These are phyloP conservation scores for Dascillus cervinus DNA, from an alignment of 2,888 invertebrate species.

Conservation along the genomic window DNA sequence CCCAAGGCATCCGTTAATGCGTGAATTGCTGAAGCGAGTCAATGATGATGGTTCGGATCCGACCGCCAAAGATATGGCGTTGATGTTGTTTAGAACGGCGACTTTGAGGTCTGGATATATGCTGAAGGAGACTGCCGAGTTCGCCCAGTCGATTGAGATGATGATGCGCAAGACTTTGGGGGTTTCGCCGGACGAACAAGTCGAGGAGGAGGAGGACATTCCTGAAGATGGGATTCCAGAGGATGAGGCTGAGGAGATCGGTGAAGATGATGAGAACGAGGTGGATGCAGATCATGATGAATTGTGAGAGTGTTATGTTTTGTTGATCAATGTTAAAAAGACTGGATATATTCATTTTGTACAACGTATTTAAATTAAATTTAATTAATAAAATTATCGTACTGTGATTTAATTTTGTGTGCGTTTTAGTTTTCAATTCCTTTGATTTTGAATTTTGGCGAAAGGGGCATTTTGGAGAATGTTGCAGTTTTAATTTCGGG, in stretches of 20 bases:
- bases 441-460: too few species aligned
- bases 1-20: conserved; percentile 92
- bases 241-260: conserved; percentile 31
- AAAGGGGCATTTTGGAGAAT: too few species aligned
- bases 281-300: conserved; percentile 49
- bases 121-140: conserved; percentile 77
- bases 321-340: conserved; percentile 5
- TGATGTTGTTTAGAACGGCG: conserved; percentile 87
- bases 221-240: conserved; percentile 41
- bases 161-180: conserved; percentile 80
- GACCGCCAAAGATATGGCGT: conserved; percentile 73
- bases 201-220: conserved; percentile 43
- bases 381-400: neutral
- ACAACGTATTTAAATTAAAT: conserved; percentile 2
- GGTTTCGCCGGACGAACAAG: conserved; percentile 63
- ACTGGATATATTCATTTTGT: conserved; percentile 14
- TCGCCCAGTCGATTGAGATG: conserved; percentile 83
- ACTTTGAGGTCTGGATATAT: conserved; percentile 91
- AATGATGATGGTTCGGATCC: conserved; percentile 69
- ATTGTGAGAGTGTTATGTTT: conserved; percentile 35
- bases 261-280: conserved; percentile 37
- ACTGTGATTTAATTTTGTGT: neutral
- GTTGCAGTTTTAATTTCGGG: too few species aligned
- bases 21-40: conserved; percentile 80
- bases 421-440: too few species aligned